These are phyloP conservation scores for Caenorhabditis doughertyi DNA, from an alignment of 2,888 invertebrate species.

Conservation along the genomic window DNA sequence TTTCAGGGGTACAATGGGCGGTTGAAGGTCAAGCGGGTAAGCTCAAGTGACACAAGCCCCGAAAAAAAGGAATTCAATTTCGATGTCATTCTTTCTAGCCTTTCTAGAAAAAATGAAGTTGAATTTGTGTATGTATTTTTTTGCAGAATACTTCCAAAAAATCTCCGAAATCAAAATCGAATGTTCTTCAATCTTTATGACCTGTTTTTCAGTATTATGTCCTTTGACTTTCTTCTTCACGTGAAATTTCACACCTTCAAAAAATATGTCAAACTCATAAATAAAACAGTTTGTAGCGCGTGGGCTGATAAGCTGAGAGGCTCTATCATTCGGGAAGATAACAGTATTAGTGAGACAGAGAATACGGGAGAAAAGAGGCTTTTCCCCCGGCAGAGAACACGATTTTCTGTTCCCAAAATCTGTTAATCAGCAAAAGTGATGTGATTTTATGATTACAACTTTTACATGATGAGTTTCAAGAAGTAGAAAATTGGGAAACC, in stretches of 20 bases:
- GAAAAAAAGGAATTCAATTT: slow-evolving; percentile 20
- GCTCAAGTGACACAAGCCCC: slow-evolving; percentile 52
- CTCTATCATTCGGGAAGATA: slow-evolving; percentile 4
- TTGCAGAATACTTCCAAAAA: slow-evolving; percentile 1
- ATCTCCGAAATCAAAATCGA: not conserved
- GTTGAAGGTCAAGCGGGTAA: slow-evolving; percentile 37
- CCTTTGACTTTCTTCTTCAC: slow-evolving; percentile 3
- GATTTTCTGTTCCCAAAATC: slow-evolving; percentile 22
- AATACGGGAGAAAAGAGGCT: slow-evolving; percentile 21
- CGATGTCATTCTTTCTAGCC: slow-evolving; percentile 11
- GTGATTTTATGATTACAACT: slow-evolving; percentile 20
- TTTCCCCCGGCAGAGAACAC: slow-evolving; percentile 18
- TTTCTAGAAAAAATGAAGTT: not conserved
- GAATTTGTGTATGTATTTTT: not conserved
- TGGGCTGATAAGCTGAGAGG: slow-evolving; percentile 34
- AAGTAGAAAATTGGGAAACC: not conserved
- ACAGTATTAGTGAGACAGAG: slow-evolving; percentile 45
- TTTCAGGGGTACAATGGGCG: slow-evolving; percentile 28
- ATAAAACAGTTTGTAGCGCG: slow-evolving; percentile 29
- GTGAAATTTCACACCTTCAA: slow-evolving; percentile 32
- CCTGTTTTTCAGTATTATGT: not conserved
- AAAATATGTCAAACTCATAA: slow-evolving; percentile 32
- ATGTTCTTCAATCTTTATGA: not conserved
- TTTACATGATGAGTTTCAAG: slow-evolving; percentile 1
- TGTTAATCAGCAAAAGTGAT: slow-evolving; percentile 26